Conservation (phyloP, 2,888 invertebrate genomes). For the Agapostemon virescens region DNA sequence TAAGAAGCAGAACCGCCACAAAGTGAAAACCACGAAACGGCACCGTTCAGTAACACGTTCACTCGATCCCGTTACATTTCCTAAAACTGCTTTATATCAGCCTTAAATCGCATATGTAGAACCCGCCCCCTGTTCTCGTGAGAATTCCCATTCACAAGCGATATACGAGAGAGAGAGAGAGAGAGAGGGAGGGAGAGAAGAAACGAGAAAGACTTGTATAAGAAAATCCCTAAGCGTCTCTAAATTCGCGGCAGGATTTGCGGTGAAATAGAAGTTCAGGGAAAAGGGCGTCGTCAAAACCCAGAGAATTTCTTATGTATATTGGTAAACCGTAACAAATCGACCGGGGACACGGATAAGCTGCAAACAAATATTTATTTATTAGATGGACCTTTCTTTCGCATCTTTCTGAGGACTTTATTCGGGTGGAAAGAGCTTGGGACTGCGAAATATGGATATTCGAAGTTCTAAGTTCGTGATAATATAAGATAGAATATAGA, state of each 20-base stretch:
- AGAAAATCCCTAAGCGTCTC: conserved; percentile 20
- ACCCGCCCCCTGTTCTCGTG: conserved; percentile 30
- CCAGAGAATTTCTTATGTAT: conserved; percentile 7
- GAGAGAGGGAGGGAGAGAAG: too few species aligned
- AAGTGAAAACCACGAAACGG: neutral
- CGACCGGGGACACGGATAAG: neutral
- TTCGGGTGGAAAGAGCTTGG: neutral
- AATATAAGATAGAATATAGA: neutral
- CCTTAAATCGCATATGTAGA: conserved; percentile 24
- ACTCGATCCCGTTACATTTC: conserved; percentile 10
- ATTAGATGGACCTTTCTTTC: too few species aligned
- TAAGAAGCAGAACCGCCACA: too few species aligned
- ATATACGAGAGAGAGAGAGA: neutral
- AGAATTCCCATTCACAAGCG: conserved; percentile 16
- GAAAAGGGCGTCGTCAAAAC: neutral
- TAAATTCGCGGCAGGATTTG: conserved; percentile 45
- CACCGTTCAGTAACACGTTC: neutral
- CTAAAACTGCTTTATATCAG: neutral
- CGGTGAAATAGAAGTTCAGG: conserved; percentile 23
- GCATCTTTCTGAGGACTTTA: neutral
- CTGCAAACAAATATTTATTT: conserved; percentile 4
- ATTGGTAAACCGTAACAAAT: neutral
- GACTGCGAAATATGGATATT: neutral
- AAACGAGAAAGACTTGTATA: neutral
- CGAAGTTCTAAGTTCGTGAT: neutral